Evolutionary conservation across 2,113 vertebrate species (phyloP), one percentile per base, ranked within the genome.

Genomic region (Herpetotheres cachinnans): DNA sequence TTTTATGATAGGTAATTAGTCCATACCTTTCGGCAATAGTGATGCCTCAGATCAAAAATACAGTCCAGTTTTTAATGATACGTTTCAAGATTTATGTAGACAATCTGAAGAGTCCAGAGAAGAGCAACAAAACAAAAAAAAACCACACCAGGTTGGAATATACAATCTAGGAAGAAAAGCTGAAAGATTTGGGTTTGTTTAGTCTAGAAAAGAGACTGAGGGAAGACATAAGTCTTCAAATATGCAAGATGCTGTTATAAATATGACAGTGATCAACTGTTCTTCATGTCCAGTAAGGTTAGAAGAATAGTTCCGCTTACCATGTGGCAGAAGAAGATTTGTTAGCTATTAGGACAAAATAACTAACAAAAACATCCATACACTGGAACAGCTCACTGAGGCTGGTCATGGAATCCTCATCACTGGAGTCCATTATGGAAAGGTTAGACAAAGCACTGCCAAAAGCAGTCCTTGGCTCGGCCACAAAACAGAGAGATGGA

Each of bases 261-360:
- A 93, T 90, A 96, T 82, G 87, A 90, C 90, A 95, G 90, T 95
- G 96, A 97, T 97, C 82, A 94, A 97, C 82, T 86, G 92, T 93
- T 92, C 90, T 83, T 90, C 82, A 95, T 65, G 82, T 88, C 90
- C 83, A 94, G 85, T 94, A 92, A 97, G 92, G 93, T 95, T 94
- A 95, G 79, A 96, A 95, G 93, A 96, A 95, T 73, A 95, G 89
- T 86, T 92, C 44, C 0, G 1, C 79, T 90, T 90, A 90, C 74
- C 16, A 2, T 93, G 90, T 73, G 82, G 97, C 92, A 94, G 90
- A 95, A 89, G 82, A 94, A 88, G 76, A 93, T 93, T 97, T 95
- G 82, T 83, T 94, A 90, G 59, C 82, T 95, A 70, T 62, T 77
- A 67, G 67, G 89, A 90, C 85, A 94, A 97, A 96, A 88, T 73